Evolutionary conservation across 2,888 invertebrate species (phyloP).

Genomic region (Diplazon laetatorius): DNA sequence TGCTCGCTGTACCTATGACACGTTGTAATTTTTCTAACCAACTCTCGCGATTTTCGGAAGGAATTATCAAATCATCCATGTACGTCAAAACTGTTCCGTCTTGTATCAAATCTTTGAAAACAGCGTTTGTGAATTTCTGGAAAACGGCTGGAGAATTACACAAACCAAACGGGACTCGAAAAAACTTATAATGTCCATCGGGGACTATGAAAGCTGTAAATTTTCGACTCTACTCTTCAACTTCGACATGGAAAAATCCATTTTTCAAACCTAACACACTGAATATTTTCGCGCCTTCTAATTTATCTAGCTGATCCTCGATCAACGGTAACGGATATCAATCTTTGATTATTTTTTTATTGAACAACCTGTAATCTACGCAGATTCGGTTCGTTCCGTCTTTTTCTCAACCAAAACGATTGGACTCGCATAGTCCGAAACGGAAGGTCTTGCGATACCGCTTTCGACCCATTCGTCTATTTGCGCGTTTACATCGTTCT

Average conservation of each 20-base stretch:
- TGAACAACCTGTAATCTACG: slow-evolving; percentile 78
- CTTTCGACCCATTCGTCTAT: slow-evolving; percentile 72
- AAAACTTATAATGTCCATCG: slow-evolving; percentile 68
- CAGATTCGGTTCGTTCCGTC: slow-evolving; percentile 69
- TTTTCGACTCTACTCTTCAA: slow-evolving; percentile 64
- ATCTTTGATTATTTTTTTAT: slow-evolving; percentile 72
- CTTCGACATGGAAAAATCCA: slow-evolving; percentile 69
- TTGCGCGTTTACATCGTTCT: slow-evolving; percentile 69
- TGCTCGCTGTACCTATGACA: slow-evolving; percentile 30
- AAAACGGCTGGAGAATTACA: slow-evolving; percentile 66
- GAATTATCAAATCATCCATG: slow-evolving; percentile 53
- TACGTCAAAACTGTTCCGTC: slow-evolving; percentile 26
- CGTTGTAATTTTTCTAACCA: slow-evolving; percentile 24
- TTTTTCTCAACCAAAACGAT: slow-evolving; percentile 70
- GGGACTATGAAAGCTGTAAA: slow-evolving; percentile 68
- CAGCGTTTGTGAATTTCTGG: slow-evolving; percentile 59
- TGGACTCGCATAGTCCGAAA: slow-evolving; percentile 65
- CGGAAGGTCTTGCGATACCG: slow-evolving; percentile 66
- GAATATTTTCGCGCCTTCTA: slow-evolving; percentile 48
- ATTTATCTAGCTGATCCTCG: slow-evolving; percentile 50
- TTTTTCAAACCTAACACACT: slow-evolving; percentile 67
- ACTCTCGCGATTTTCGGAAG: slow-evolving; percentile 24
- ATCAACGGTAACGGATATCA: slow-evolving; percentile 59
- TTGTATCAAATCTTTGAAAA: slow-evolving; percentile 60
- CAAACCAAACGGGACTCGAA: slow-evolving; percentile 66